A percentile compares a stretch with the other conserved stretches of the same genome.
Conservation (phyloP, 2,113 vertebrate species). For the Orthonyx spaldingii region DNA sequence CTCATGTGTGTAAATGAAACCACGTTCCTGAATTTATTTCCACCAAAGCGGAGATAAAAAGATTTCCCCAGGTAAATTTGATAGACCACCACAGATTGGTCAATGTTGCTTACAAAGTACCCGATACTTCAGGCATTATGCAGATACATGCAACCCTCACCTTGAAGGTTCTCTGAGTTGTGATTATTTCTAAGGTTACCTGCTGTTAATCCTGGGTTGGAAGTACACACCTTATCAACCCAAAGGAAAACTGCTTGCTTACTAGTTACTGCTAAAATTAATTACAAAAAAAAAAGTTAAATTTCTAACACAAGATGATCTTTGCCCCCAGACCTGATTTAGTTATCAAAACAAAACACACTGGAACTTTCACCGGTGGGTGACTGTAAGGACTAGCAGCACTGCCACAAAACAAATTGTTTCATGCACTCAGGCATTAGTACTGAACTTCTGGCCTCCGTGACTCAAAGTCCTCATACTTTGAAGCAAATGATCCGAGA, state of each 20-base stretch:
- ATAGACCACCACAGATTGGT: not conserved
- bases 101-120: not conserved
- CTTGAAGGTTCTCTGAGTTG: rapidly evolving
- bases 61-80: not conserved
- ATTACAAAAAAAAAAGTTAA: not conserved
- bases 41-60: not conserved
- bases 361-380: rapidly evolving
- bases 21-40: not conserved
- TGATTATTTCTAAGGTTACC: not conserved
- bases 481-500: not conserved
- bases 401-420: not conserved
- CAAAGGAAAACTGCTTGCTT: not conserved
- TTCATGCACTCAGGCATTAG: not conserved
- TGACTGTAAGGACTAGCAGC: not conserved
- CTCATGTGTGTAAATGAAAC: not conserved
- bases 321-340: not conserved
- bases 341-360: not conserved
- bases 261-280: not conserved
- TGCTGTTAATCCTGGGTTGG: not conserved
- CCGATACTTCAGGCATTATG: not conserved
- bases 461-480: rapidly evolving
- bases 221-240: not conserved
- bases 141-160: not conserved
- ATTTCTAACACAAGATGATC: not conserved
- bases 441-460: not conserved